Percentiles rank a stretch among this genome's conserved stretches.
phyloP scores from a whole-genome alignment of 2,888 invertebrate species.

The Dasypogon diadema region DNA sequence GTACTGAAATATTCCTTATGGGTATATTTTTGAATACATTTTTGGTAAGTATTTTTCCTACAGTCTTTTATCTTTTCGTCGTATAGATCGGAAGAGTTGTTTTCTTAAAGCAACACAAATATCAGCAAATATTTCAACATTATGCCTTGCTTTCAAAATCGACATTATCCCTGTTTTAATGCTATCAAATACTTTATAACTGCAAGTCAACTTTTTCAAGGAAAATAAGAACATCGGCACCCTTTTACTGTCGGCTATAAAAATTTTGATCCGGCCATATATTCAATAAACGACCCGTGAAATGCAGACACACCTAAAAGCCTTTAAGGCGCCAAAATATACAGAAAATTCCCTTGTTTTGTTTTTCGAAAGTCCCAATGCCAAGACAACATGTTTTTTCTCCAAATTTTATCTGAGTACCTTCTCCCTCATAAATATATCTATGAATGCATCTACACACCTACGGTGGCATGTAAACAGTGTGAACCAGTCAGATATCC shows the following conservation, averaged over 20 bases:
- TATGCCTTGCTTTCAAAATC: too few species aligned
- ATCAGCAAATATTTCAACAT: too few species aligned
- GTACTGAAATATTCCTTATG: too few species aligned
- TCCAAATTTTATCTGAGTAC: neutral
- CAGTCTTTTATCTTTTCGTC: too few species aligned
- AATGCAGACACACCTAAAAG: conserved; percentile 24
- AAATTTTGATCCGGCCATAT: conserved; percentile 14
- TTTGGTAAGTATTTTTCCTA: too few species aligned
- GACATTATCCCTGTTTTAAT: too few species aligned
- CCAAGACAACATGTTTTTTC: conserved; percentile 22
- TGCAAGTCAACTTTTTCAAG: too few species aligned
- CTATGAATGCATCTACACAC: neutral
- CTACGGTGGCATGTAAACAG: conserved; percentile 14
- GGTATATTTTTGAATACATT: too few species aligned
- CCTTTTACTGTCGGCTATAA: conserved; percentile 32
- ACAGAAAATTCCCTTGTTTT: conserved; percentile 1
- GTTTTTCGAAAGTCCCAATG: conserved; percentile 15
- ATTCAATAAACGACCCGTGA: conserved; percentile 17
- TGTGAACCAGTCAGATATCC: conserved; percentile 3
- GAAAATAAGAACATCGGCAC: neutral
- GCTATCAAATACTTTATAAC: too few species aligned
- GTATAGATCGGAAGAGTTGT: too few species aligned
- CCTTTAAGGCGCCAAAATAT: conserved; percentile 5
- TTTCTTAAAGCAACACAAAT: too few species aligned
- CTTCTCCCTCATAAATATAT: neutral